Conservation (phyloP, 2,888 invertebrate species). For the Trachelus iudaicus region DNA sequence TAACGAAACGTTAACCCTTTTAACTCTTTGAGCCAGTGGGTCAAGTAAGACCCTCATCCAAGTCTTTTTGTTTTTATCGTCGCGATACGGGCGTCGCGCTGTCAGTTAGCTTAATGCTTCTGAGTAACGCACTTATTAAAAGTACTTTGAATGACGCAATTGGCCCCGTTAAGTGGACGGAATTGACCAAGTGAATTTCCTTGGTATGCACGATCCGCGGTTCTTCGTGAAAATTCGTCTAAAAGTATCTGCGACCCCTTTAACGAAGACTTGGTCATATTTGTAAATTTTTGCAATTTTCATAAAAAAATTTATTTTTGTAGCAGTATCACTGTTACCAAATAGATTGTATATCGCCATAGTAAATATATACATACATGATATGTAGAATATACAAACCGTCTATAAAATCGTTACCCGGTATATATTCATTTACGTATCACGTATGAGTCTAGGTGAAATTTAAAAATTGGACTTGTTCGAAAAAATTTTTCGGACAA, state of each 20-base stretch:
- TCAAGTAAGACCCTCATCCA: constrained; percentile 18
- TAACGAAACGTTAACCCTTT: constrained; percentile 19
- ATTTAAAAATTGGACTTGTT: background rate
- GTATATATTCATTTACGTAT: background rate
- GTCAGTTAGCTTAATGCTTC: constrained; percentile 20
- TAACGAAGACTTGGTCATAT: background rate
- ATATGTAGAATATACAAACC: background rate
- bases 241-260: background rate
- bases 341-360: too few relatives aligned
- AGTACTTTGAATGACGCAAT: constrained; percentile 14
- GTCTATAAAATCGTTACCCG: background rate
- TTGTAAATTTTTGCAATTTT: background rate
- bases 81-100: constrained; percentile 15
- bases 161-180: constrained; percentile 16
- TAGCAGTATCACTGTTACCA: too few relatives aligned
- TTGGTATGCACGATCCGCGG: background rate
- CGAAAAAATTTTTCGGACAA: background rate
- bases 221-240: background rate
- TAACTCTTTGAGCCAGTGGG: constrained; percentile 17
- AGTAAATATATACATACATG: too few relatives aligned
- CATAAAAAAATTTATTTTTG: too few relatives aligned
- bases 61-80: constrained; percentile 4
- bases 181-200: constrained; percentile 12
- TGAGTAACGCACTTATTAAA: constrained; percentile 13
- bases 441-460: background rate